Evolutionary conservation across 2,888 invertebrate species (phyloP).

Genomic region (Sesamia inferens): DNA sequence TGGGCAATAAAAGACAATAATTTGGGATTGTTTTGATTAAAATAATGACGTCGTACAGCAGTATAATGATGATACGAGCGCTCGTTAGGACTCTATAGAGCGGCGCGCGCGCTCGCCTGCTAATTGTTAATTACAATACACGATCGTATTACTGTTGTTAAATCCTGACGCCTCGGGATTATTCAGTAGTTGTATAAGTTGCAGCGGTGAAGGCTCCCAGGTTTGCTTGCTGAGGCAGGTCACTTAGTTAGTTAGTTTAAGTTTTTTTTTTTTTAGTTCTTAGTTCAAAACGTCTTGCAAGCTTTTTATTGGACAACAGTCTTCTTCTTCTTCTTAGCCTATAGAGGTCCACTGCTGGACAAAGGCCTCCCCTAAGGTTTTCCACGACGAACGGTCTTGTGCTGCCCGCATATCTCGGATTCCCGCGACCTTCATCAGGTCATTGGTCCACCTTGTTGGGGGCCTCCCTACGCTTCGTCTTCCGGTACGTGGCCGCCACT

Average conservation of each 20-base stretch:
- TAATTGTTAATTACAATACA: conserved; percentile 65
- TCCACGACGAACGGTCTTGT: too few species aligned
- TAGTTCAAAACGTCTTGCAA: not conserved
- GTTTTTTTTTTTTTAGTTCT: too few species aligned
- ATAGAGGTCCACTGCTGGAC: too few species aligned
- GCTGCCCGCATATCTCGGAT: too few species aligned
- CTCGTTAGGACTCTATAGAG: conserved; percentile 59
- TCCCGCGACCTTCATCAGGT: too few species aligned
- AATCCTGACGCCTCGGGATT: conserved; percentile 67
- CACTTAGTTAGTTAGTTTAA: too few species aligned
- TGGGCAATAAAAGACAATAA: conserved; percentile 33
- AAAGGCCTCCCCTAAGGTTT: too few species aligned
- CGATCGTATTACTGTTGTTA: conserved; percentile 58
- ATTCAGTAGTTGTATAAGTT: conserved; percentile 55
- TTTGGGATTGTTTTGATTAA: conserved; percentile 51
- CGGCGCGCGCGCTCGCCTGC: conserved; percentile 46
- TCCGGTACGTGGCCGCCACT: too few species aligned
- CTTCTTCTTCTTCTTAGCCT: too few species aligned
- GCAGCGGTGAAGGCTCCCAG: conserved; percentile 1
- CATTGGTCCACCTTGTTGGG: too few species aligned
- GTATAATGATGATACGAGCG: conserved; percentile 46
- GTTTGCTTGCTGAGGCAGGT: not conserved
- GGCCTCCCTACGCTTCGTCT: too few species aligned
- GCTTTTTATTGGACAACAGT: not conserved
- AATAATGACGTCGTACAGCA: conserved; percentile 54